phyloP scores from a whole-genome alignment of 2,797 vertebrate genomes.

The Chanos chanos region DNA sequence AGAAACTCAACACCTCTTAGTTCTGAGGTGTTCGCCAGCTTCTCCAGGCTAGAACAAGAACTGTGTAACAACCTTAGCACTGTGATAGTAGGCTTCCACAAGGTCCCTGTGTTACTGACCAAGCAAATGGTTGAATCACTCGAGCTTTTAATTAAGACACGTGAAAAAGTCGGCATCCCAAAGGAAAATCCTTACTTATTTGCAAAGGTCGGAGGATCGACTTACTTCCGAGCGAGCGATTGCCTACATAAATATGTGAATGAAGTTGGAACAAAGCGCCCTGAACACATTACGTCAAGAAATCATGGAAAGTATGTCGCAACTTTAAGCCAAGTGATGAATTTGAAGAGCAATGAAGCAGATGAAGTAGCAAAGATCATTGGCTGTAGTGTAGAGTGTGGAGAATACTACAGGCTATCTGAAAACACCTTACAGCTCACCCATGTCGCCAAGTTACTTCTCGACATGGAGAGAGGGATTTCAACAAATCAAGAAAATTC shows the following conservation, averaged over 20 bases:
- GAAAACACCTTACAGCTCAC: no score
- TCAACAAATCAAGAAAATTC: no score
- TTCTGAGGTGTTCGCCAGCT: neutral
- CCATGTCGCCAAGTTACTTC: no score
- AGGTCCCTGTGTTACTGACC: conserved; percentile 10
- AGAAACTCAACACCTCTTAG: neutral
- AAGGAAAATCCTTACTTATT: conserved; percentile 30
- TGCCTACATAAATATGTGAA: neutral
- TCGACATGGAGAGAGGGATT: no score
- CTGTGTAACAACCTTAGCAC: neutral
- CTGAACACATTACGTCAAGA: no score
- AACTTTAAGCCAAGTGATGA: no score
- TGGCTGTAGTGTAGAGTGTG: no score
- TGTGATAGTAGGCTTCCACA: conserved; percentile 9
- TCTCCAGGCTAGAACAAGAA: conserved; percentile 14
- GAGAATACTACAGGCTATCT: no score
- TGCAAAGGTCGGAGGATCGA: neutral
- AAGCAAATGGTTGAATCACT: conserved; percentile 7
- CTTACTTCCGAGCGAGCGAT: neutral
- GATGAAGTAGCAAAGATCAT: no score
- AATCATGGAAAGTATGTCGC: no score
- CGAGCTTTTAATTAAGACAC: conserved; percentile 19
- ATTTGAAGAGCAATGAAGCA: no score
- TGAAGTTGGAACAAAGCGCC: no score
- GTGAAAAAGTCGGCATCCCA: conserved; percentile 2